These are phyloP conservation scores for Lordiphosa mommai DNA, from an alignment of 1,140 invertebrate species.

Conservation along the genomic window DNA sequence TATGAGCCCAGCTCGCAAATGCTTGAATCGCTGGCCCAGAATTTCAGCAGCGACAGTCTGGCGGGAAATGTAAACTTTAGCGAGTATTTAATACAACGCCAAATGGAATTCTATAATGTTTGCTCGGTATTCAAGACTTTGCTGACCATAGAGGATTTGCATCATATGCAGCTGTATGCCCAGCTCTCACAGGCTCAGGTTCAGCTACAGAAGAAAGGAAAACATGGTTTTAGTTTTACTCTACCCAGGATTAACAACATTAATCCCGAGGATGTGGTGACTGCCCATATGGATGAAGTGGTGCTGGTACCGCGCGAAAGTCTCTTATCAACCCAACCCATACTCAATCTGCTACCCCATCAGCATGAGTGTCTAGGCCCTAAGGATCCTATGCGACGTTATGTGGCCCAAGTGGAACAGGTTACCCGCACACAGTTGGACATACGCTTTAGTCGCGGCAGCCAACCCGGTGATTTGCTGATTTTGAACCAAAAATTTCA, in stretches of 20 bases:
- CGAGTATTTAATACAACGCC: slow-evolving; percentile 17
- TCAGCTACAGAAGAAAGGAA: background rate
- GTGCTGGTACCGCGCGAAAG: slow-evolving; percentile 58
- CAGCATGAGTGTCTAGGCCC: slow-evolving; percentile 18
- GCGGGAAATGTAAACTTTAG: background rate
- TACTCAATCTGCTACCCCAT: slow-evolving; percentile 42
- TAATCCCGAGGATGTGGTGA: slow-evolving; percentile 44
- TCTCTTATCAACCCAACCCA: slow-evolving; percentile 10
- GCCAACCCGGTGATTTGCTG: background rate
- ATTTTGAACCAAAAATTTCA: slow-evolving; percentile 8
- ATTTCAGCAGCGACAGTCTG: slow-evolving; percentile 32
- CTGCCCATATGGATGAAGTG: slow-evolving; percentile 47
- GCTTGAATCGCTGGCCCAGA: slow-evolving; percentile 15
- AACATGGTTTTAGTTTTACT: background rate
- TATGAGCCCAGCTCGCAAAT: slow-evolving; percentile 42
- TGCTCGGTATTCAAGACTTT: slow-evolving; percentile 39
- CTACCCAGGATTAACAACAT: background rate
- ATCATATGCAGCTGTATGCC: slow-evolving; percentile 42
- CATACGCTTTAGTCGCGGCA: slow-evolving; percentile 16
- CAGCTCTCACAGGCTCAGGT: slow-evolving; percentile 32
- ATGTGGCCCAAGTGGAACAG: slow-evolving; percentile 33
- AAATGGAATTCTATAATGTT: slow-evolving; percentile 37
- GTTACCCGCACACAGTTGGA: slow-evolving; percentile 25
- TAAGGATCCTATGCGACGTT: slow-evolving; percentile 21
- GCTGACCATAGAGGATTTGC: slow-evolving; percentile 43